Conservation (phyloP, 2,797 vertebrate species). For the Otolemur crassicaudatus region DNA sequence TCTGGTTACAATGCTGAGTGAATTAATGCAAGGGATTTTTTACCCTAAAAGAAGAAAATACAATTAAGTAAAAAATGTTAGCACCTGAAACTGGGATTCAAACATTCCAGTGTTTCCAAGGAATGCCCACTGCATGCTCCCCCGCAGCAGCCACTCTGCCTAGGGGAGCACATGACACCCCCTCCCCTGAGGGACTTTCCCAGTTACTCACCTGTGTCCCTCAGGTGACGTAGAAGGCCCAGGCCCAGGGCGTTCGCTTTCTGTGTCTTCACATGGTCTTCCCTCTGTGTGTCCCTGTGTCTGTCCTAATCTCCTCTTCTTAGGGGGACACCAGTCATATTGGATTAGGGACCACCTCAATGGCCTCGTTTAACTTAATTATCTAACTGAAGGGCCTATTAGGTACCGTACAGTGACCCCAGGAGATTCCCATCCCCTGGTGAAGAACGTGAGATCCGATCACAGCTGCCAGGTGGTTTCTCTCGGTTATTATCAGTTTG, state of each 20-base stretch:
- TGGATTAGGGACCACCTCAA: too few relatives aligned
- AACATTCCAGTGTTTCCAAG: neutral
- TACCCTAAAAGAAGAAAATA: slow-evolving; percentile 43
- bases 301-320: too few relatives aligned
- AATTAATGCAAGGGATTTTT: neutral
- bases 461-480: neutral
- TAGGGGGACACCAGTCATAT: too few relatives aligned
- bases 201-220: neutral
- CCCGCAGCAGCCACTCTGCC: neutral
- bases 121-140: neutral
- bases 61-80: slow-evolving; percentile 37
- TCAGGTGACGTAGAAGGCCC: neutral
- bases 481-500: neutral
- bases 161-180: neutral
- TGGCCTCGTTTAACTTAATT: too few relatives aligned
- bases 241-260: neutral
- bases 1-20: slow-evolving; percentile 22
- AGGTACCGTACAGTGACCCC: neutral
- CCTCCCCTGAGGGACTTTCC: neutral
- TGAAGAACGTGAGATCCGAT: neutral
- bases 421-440: neutral
- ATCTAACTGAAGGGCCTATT: too few relatives aligned
- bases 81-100: neutral
- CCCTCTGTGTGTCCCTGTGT: too few relatives aligned
- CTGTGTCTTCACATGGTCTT: too few relatives aligned